A percentile compares a stretch with the other conserved stretches of the same genome.
phyloP scores from a whole-genome alignment of 2,113 vertebrate genomes.

The Zosterops lateralis region DNA sequence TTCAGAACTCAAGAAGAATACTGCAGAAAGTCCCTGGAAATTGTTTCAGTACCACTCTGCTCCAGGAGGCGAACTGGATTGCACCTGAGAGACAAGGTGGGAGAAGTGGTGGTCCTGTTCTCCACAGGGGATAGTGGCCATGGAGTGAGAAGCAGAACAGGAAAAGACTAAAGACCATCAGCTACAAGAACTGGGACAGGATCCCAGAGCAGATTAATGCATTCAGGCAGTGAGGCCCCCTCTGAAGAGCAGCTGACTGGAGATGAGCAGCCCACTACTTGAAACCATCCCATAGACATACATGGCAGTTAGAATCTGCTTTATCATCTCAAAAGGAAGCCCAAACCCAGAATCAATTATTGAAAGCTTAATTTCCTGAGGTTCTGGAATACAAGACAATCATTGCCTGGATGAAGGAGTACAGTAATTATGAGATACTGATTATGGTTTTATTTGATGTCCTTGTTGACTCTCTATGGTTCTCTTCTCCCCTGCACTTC shows the following conservation, averaged over 20 bases:
- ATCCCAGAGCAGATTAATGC: neutral
- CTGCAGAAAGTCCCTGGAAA: neutral
- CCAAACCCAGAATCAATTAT: neutral
- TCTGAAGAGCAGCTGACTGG: neutral
- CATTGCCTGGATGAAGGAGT: neutral
- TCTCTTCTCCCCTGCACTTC: neutral
- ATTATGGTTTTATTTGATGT: neutral
- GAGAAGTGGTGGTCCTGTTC: neutral
- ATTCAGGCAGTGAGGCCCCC: fast-evolving
- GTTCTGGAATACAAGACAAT: neutral
- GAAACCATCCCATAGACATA: neutral
- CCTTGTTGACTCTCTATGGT: neutral
- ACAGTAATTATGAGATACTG: neutral
- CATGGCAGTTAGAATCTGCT: neutral
- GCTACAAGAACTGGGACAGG: neutral
- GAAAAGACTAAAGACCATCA: neutral
- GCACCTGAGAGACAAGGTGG: neutral
- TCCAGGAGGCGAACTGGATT: neutral
- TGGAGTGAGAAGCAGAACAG: neutral
- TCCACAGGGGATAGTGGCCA: fast-evolving
- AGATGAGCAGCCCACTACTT: neutral
- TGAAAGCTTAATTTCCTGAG: neutral
- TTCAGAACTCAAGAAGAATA: neutral
- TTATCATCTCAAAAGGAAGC: neutral
- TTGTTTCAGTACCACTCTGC: no score